A percentile compares a stretch with the other conserved stretches of the same genome.
phyloP scores from a whole-genome alignment of 2,888 invertebrate genomes.

The Rhorus exstirpatorius region DNA sequence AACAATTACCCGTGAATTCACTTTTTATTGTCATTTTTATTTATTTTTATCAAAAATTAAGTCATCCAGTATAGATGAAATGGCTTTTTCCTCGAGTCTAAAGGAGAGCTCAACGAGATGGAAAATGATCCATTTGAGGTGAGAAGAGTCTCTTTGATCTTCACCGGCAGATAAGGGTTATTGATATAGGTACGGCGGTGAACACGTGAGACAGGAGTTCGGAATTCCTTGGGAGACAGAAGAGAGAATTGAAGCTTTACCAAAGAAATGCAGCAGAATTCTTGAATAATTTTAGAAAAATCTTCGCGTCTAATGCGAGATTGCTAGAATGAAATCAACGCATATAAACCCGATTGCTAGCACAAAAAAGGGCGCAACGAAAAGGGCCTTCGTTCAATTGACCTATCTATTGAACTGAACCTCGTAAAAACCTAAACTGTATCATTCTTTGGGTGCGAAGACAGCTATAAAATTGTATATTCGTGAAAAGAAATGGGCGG shows the following conservation, averaged over 20 bases:
- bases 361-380: no score
- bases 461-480: background rate
- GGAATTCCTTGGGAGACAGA: constrained; percentile 51
- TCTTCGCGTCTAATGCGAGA: constrained; percentile 26
- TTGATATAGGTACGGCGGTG: constrained; percentile 12
- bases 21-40: no score
- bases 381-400: no score
- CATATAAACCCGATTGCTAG: no score
- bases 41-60: background rate
- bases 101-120: background rate
- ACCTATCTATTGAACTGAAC: no score
- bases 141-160: background rate
- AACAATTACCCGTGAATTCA: no score
- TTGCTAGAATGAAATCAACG: no score
- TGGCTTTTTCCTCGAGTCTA: background rate
- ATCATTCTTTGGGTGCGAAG: background rate
- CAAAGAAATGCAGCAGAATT: constrained; percentile 64
- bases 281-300: constrained; percentile 71
- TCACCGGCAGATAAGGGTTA: background rate
- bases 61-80: background rate
- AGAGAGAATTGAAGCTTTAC: constrained; percentile 72
- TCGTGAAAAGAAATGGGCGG: background rate
- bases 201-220: background rate
- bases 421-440: background rate
- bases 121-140: background rate